These are phyloP conservation scores for Parus major DNA, from an alignment of 2,113 vertebrate species.

Conservation along the genomic window DNA sequence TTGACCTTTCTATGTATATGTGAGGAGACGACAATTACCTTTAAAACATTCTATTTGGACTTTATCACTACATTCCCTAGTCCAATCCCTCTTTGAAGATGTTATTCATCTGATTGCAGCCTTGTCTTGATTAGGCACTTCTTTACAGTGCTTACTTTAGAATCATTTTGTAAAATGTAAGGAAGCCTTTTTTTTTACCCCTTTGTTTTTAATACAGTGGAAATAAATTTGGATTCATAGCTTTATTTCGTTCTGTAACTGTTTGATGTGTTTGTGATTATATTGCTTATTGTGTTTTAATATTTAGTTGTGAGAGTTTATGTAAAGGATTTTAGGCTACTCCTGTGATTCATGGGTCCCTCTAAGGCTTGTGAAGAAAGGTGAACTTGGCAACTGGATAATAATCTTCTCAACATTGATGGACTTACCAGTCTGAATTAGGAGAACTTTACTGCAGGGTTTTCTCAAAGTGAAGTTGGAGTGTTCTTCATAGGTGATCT, in stretches of 20 bases:
- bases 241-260: not conserved
- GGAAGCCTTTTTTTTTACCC: fast-evolving
- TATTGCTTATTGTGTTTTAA: not conserved
- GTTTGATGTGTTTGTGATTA: not conserved
- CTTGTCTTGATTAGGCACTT: not conserved
- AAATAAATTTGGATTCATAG: not conserved
- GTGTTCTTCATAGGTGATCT: not conserved
- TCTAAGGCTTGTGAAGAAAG: not conserved
- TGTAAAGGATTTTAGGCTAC: not conserved
- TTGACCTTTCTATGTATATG: not conserved
- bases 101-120: not conserved
- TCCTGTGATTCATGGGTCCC: not conserved
- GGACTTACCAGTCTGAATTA: not conserved
- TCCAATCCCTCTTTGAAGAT: not conserved
- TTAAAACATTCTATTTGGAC: not conserved
- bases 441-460: not conserved
- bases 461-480: not conserved
- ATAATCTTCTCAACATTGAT: not conserved
- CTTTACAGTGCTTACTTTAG: not conserved
- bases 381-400: not conserved
- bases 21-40: not conserved
- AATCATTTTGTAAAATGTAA: not conserved
- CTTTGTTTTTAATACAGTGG: not conserved
- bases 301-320: not conserved
- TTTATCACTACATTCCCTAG: not conserved